A percentile compares a stretch with the other conserved stretches of the same genome.
Conservation (phyloP, 2,888 invertebrate species). For the Tetranychus truncatus region DNA sequence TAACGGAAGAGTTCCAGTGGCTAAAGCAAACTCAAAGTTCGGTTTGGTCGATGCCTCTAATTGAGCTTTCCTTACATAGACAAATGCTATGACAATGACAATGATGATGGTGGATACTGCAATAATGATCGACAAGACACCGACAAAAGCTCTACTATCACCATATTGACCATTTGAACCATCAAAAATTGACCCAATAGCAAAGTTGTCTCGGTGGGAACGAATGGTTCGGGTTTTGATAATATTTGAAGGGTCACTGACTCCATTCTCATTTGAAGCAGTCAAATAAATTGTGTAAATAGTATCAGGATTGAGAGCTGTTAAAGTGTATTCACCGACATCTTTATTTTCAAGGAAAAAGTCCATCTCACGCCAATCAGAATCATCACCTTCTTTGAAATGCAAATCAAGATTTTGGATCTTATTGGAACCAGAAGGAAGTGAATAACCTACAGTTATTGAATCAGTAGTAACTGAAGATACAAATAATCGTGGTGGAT, state of each 20-base stretch:
- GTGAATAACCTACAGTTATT: neutral
- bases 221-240: neutral
- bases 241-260: neutral
- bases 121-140: conserved; percentile 5
- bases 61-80: conserved; percentile 14
- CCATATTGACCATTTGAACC: neutral
- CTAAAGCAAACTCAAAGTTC: neutral
- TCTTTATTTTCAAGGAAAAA: conserved; percentile 12
- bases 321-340: neutral
- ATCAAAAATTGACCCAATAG: neutral
- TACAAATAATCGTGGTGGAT: conserved; percentile 26
- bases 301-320: conserved; percentile 1
- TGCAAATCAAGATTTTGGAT: neutral
- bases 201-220: neutral
- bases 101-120: conserved; percentile 8
- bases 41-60: conserved; percentile 6
- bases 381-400: conserved; percentile 21
- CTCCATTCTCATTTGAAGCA: conserved; percentile 10
- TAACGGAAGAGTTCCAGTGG: neutral
- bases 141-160: neutral
- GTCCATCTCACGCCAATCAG: conserved; percentile 19
- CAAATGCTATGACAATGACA: conserved; percentile 10
- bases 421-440: neutral
- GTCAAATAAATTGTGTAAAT: conserved; percentile 12
- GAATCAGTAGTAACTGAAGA: conserved; percentile 21